Conservation (phyloP, 1,140 invertebrate genomes). For the Eupristina koningsbergeri region DNA sequence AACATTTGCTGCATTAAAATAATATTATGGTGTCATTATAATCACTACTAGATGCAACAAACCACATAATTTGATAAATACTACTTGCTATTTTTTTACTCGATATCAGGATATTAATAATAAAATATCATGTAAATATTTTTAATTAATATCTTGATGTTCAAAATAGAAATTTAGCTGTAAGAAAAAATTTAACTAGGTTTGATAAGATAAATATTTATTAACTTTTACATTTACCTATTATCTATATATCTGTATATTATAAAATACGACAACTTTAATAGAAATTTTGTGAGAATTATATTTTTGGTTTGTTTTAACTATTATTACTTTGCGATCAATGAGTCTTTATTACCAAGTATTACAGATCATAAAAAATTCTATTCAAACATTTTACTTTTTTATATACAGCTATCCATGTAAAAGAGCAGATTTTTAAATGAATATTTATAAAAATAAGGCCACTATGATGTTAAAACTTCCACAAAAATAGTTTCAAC, state of each 20-base stretch:
- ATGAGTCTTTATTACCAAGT: not conserved
- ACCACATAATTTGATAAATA: not conserved
- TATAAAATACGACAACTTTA: not conserved
- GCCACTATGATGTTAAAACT: too few species aligned
- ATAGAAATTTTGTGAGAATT: not conserved
- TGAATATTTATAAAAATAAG: too few species aligned
- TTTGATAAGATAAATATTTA: not conserved
- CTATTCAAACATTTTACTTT: too few species aligned
- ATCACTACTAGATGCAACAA: not conserved
- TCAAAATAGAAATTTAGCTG: too few species aligned
- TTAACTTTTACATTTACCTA: not conserved
- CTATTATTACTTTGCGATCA: not conserved
- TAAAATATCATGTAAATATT: too few species aligned
- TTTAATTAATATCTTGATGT: too few species aligned
- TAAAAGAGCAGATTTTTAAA: too few species aligned
- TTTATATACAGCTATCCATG: too few species aligned
- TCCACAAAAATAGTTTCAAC: too few species aligned
- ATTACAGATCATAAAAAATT: too few species aligned
- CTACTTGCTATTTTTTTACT: too few species aligned
- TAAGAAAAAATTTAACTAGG: not conserved
- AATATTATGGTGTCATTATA: not conserved
- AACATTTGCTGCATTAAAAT: not conserved
- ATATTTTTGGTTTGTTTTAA: not conserved
- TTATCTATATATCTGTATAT: not conserved
- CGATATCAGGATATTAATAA: too few species aligned